Percentiles rank a stretch among this genome's conserved stretches.
phyloP scores from a whole-genome alignment of 2,888 invertebrate species.

The Entomobrya multifasciata region DNA sequence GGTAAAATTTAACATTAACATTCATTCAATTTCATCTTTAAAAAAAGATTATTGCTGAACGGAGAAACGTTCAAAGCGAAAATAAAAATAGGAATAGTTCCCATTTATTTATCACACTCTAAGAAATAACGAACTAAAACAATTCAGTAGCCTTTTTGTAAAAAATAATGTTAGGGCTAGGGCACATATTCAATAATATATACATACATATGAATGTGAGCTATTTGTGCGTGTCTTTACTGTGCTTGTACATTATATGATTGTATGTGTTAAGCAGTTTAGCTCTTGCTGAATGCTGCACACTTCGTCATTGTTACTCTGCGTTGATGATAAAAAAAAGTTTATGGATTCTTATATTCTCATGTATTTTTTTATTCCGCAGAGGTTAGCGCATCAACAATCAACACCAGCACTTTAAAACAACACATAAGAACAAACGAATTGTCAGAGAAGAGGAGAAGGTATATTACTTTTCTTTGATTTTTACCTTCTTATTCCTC shows the following conservation, averaged over 20 bases:
- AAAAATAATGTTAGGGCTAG: not conserved
- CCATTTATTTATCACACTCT: no score
- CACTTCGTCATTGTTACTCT: constrained; percentile 16
- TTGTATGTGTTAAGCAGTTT: not conserved
- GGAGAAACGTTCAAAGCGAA: no score
- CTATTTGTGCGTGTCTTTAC: not conserved
- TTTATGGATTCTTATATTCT: no score
- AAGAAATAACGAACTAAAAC: constrained; percentile 21
- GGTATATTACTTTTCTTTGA: not conserved
- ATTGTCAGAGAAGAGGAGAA: not conserved
- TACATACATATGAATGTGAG: not conserved
- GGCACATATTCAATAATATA: not conserved
- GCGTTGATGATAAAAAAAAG: no score
- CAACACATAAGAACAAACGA: constrained; percentile 27
- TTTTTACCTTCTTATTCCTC: not conserved
- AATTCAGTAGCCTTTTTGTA: constrained; percentile 54
- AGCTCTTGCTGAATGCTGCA: not conserved
- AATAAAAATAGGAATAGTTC: no score
- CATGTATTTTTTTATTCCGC: not conserved
- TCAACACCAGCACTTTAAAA: constrained; percentile 36
- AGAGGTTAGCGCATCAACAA: constrained; percentile 34
- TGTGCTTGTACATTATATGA: not conserved
- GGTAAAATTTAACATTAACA: no score
- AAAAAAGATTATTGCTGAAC: no score
- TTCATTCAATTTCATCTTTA: no score